Conservation (phyloP, 2,113 vertebrate species). For the human (Homo sapiens) region DNA sequence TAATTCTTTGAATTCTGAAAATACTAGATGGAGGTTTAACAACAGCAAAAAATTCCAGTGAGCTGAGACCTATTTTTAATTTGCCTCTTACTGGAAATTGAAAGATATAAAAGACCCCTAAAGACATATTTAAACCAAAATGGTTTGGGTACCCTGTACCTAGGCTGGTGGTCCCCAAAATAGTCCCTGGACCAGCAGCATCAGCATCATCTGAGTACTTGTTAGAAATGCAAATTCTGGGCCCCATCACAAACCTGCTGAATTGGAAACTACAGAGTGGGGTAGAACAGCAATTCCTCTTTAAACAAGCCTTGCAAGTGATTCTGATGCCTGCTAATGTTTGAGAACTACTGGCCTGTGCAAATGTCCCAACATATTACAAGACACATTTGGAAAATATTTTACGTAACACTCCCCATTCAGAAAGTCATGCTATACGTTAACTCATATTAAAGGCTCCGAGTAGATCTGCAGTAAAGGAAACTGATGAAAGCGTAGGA, state of each 20-base stretch:
- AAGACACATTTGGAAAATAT: not conserved
- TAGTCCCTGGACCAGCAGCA: not conserved
- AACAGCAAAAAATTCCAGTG: not conserved
- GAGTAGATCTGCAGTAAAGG: not conserved
- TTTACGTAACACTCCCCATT: not conserved
- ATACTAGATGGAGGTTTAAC: not conserved
- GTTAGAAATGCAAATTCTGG: not conserved
- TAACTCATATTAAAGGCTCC: not conserved
- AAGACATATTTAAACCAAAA: not conserved
- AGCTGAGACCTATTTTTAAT: not conserved
- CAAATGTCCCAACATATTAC: not conserved
- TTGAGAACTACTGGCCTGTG: not conserved
- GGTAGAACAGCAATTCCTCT: too few species aligned
- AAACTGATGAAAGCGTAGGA: not conserved
- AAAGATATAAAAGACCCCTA: not conserved
- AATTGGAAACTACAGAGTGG: not conserved
- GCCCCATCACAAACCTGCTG: not conserved
- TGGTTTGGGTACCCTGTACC: not conserved
- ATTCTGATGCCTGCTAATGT: not conserved
- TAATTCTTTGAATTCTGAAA: not conserved
- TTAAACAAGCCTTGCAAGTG: not conserved
- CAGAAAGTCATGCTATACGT: not conserved
- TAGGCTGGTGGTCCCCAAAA: not conserved
- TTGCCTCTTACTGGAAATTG: not conserved
- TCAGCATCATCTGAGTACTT: not conserved